Conservation (phyloP, 2,888 invertebrate genomes). For the Phrixothrix hirtus region DNA sequence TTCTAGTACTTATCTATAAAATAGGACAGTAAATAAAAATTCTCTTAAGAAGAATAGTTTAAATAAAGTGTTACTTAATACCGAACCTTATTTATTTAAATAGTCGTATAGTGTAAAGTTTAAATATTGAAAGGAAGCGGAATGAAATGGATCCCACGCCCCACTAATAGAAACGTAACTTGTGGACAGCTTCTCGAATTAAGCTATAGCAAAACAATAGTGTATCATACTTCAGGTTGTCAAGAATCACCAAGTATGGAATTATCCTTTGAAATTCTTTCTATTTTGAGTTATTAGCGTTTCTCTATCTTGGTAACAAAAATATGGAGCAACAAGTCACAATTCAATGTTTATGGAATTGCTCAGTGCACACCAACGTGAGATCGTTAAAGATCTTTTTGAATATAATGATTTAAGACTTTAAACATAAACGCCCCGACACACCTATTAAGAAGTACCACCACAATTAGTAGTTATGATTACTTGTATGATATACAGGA, state of each 20-base stretch:
- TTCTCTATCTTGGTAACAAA: conserved; percentile 8
- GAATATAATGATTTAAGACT: conserved; percentile 4
- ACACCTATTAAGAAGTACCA: conserved; percentile 11
- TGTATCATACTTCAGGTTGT: conserved; percentile 34
- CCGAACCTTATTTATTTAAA: too few species aligned
- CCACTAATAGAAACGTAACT: conserved; percentile 24
- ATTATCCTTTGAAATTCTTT: conserved; percentile 26
- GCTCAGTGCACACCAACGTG: not conserved
- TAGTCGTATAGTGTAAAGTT: too few species aligned
- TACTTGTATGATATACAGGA: conserved; percentile 6
- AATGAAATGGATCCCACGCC: conserved; percentile 33
- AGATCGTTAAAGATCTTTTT: not conserved
- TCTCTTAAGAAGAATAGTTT: too few species aligned
- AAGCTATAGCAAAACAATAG: conserved; percentile 34
- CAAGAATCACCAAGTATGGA: conserved; percentile 32
- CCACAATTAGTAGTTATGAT: too few species aligned
- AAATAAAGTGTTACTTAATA: too few species aligned
- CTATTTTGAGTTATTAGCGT: conserved; percentile 20
- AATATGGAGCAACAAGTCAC: not conserved
- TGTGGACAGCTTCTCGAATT: conserved; percentile 27
- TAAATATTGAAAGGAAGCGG: too few species aligned
- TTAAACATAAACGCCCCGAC: conserved; percentile 11
- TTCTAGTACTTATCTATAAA: too few species aligned
- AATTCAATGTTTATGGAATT: not conserved
- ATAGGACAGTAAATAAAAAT: too few species aligned